phyloP scores from a whole-genome alignment of 2,797 vertebrate genomes.

The Poeciliopsis presidionis region DNA sequence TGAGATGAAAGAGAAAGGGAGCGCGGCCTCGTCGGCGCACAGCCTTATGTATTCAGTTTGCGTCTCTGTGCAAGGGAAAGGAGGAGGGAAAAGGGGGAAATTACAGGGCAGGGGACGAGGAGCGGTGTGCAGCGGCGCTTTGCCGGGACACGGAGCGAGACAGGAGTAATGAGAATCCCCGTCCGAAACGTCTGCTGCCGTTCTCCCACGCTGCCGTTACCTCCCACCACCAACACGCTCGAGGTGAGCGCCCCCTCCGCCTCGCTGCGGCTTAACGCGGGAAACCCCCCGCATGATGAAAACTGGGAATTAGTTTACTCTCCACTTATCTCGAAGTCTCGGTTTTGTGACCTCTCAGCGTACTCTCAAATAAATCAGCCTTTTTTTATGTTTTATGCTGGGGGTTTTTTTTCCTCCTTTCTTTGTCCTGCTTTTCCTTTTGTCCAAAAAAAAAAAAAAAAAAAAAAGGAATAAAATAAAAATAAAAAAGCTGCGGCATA shows the following conservation, averaged over 20 bases:
- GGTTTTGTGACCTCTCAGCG: constrained; percentile 31
- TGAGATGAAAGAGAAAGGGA: constrained; percentile 22
- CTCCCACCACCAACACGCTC: constrained; percentile 39
- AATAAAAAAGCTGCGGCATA: constrained; percentile 3
- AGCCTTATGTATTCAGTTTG: constrained; percentile 78
- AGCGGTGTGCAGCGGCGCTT: constrained; percentile 45
- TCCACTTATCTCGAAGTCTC: constrained; percentile 11
- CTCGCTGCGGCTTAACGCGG: constrained; percentile 48
- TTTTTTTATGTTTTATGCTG: neutral
- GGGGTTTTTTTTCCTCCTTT: neutral
- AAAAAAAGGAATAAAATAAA: too few relatives aligned
- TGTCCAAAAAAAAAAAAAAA: neutral
- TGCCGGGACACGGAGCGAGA: constrained; percentile 68
- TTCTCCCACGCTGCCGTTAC: constrained; percentile 41
- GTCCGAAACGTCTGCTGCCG: constrained; percentile 62
- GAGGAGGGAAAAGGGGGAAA: constrained; percentile 37
- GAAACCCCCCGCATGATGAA: constrained; percentile 55
- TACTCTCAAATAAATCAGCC: constrained; percentile 15
- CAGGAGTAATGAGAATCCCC: constrained; percentile 75
- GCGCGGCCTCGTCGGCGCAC: constrained; percentile 25
- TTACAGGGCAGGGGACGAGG: constrained; percentile 57
- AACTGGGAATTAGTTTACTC: constrained; percentile 39
- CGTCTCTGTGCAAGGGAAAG: constrained; percentile 48
- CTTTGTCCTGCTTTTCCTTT: constrained; percentile 1
- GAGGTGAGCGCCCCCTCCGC: constrained; percentile 52